phyloP scores from a whole-genome alignment of 2,888 invertebrate genomes.

The Spilosoma lubricipeda region DNA sequence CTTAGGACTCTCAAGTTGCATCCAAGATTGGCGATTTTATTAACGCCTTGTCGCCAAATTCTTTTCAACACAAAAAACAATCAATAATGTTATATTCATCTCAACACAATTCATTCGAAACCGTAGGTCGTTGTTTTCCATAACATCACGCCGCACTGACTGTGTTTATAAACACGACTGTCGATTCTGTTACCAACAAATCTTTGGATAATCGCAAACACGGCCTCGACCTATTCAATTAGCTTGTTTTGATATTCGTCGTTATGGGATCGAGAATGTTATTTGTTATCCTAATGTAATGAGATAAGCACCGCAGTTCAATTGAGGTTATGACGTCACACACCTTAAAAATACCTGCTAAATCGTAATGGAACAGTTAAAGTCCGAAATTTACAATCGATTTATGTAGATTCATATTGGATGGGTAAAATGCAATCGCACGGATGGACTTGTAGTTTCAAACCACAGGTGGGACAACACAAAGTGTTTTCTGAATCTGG shows the following conservation, averaged over 20 bases:
- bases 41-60: neutral
- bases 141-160: conserved; percentile 29
- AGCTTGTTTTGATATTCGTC: conserved; percentile 15
- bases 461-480: no score
- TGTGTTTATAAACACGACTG: conserved; percentile 30
- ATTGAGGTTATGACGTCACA: neutral
- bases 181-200: conserved; percentile 25
- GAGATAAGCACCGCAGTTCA: neutral
- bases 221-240: conserved; percentile 13
- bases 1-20: no score
- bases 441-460: no score
- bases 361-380: neutral
- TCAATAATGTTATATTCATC: conserved; percentile 22
- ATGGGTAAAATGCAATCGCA: no score
- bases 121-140: conserved; percentile 33
- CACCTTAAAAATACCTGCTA: neutral
- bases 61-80: neutral
- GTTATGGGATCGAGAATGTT: neutral
- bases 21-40: no score
- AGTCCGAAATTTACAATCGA: neutral
- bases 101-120: neutral
- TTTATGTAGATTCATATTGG: neutral
- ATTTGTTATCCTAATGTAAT: conserved; percentile 1
- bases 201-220: conserved; percentile 17
- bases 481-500: no score